A percentile compares a stretch with the other conserved stretches of the same genome.
Evolutionary conservation across 2,113 vertebrate genomes (phyloP).

Genomic region (Gavialis gangeticus): DNA sequence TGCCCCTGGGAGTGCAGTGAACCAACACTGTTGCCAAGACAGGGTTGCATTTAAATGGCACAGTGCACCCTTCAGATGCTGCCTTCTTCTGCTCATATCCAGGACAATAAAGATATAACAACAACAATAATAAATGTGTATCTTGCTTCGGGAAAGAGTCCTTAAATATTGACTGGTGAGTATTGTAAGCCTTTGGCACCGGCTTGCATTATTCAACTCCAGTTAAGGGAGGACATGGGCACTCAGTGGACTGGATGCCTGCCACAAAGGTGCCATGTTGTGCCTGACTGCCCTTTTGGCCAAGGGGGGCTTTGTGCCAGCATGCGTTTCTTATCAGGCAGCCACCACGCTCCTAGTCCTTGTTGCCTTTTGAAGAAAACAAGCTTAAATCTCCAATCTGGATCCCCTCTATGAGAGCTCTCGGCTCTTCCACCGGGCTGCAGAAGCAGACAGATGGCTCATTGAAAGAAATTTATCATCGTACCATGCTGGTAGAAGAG

Average conservation of each 20-base stretch:
- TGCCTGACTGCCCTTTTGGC: neutral
- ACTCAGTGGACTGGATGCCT: rapidly evolving
- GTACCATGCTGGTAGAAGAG: neutral
- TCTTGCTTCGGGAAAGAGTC: neutral
- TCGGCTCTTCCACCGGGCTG: rapidly evolving
- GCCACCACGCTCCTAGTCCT: neutral
- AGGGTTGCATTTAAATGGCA: rapidly evolving
- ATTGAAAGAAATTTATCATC: neutral
- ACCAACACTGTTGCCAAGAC: neutral
- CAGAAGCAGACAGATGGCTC: neutral
- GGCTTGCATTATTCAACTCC: neutral
- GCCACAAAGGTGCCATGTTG: rapidly evolving
- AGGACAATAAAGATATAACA: neutral
- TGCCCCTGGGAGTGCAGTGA: rapidly evolving
- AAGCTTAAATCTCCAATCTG: neutral
- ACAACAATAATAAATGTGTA: neutral
- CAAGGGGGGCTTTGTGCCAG: rapidly evolving
- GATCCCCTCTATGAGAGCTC: neutral
- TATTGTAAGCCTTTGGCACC: neutral
- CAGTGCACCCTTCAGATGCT: neutral
- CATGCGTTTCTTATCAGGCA: neutral
- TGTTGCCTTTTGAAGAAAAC: neutral
- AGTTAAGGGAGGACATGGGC: neutral
- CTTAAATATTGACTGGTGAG: neutral
- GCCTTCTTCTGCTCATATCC: neutral